phyloP scores from a whole-genome alignment of 2,797 vertebrate species.

The Mareca strepera region DNA sequence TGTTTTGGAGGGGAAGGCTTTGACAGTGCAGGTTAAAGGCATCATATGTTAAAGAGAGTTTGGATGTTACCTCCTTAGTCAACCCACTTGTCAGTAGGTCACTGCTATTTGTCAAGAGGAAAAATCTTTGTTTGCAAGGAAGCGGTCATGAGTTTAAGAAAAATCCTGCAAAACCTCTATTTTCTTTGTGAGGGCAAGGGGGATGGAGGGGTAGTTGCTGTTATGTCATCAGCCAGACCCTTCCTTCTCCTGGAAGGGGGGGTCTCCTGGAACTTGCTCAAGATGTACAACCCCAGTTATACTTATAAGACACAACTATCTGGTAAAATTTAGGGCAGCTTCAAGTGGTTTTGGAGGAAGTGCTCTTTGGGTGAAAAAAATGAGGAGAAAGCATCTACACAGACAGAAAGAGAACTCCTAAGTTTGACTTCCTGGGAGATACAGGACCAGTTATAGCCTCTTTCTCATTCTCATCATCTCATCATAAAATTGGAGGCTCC shows the following conservation, averaged over 20 bases:
- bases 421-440: background rate
- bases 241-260: background rate
- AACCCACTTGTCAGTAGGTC: background rate
- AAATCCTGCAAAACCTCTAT: background rate
- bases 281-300: background rate
- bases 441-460: background rate
- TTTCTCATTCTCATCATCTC: background rate
- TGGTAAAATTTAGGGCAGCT: background rate
- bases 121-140: background rate
- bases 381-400: background rate
- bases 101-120: background rate
- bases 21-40: slow-evolving; percentile 23
- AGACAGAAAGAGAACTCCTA: background rate
- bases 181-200: background rate
- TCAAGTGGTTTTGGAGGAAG: background rate
- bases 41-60: background rate
- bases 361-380: background rate
- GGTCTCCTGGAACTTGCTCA: background rate
- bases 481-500: background rate
- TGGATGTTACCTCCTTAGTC: slow-evolving; percentile 1
- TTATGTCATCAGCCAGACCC: background rate
- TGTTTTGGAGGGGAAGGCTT: background rate
- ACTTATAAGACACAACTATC: background rate
- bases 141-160: background rate
- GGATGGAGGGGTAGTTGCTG: background rate